Base-by-base conservation (phyloP, 2,888 invertebrate genomes). In the Cloeon dipterum region DNA sequence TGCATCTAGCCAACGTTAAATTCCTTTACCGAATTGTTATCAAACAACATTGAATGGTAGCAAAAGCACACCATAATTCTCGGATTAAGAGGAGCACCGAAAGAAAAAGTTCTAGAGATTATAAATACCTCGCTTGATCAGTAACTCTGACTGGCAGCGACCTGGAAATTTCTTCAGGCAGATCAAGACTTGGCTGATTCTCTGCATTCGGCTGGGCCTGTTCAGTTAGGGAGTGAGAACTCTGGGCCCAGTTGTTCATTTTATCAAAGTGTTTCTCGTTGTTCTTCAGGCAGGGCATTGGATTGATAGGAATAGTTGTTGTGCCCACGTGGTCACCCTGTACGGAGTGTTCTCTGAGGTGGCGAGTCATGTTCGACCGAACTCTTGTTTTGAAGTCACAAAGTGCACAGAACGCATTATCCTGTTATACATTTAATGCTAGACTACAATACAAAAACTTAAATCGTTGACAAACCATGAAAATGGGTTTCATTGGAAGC, bases 201-300 rank as follows among this genome's bases (percentile, higher is more conserved):
- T n/a, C 16, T 8, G 29, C n/a, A 29, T 16, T n/a, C 14, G 14
- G n/a, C 14, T n/a, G n/a, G 29, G 29, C 29, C 8, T 29, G 29
- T n/a, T 29, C 29, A 14, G 29, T 16, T 45, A 10, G 32, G 8
- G 39, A 44, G 36, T 51, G 50, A 14, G 70, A 77, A 44, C 74
- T 77, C n/a, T 74, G 71, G 0, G 83, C 81, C 14, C 81, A 61
- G 52, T 83, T 83, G 1, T 73, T 65, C 83, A 83, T 83, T 52
- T 74, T 77, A 52, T 83, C 82, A 49, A 82, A 83, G 65, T 81
- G 77, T 44, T 67, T 69, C 49, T 81, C 79, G 43, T 73, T 74
- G 26, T 71, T 70, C 44, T 75, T 74, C 25, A 81, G 57, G 50
- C 74, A 79, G 1, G 77, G 79, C 5, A 83, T 81, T 0, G 82